Base-by-base conservation (phyloP, 2,888 invertebrate species). In the Diplazon laetatorius region DNA sequence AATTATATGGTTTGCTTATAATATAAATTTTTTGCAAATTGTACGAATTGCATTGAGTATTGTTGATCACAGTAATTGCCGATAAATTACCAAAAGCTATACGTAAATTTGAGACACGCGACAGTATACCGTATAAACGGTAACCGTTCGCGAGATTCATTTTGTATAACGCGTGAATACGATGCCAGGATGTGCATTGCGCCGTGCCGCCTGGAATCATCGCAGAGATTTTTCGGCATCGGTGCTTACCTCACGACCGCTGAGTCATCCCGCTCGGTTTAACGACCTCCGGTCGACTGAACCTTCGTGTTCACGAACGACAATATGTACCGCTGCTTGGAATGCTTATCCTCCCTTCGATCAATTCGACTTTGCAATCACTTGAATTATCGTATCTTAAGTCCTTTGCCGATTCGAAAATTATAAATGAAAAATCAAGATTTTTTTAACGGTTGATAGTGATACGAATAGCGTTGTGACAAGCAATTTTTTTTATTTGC, bases 211-310 rank as follows among this genome's bases (percentile, higher is more conserved):
- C 48, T 35, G 66, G 65, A 78, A 71, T 71, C 63, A 57, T 37
- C 60, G 25, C 42, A 22, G 42, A 39, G 71, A 75, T 68, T 78
- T 74, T 78, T 78, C 57, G 78, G 78, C 55, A 57, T 71, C 44
- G 52, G 10, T 63, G 30, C 57, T 63, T 57, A 37, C 35, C 65
- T 48, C 37, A 42, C 35, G 42, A 50, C 39, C 37, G 75, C 62
- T 78, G 78, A 78, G 75, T 78, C 78, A 78, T 75, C 71, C 4
- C 68, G 39, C 63, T 48, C 75, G 68, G 78, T 75, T 75, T 78
- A 78, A 78, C 71, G 75, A 78, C 78, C 78, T 75, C 74, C 46
- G 55, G 60, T 75, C 71, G 62, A 55, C 63, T 62, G 71, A 48
- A 72, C 68, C 50, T 70, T 50, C 55, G 65, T 44, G 60, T 66